Conservation (phyloP, 2,888 invertebrate genomes). For the Hydroisotoma schaefferi region DNA sequence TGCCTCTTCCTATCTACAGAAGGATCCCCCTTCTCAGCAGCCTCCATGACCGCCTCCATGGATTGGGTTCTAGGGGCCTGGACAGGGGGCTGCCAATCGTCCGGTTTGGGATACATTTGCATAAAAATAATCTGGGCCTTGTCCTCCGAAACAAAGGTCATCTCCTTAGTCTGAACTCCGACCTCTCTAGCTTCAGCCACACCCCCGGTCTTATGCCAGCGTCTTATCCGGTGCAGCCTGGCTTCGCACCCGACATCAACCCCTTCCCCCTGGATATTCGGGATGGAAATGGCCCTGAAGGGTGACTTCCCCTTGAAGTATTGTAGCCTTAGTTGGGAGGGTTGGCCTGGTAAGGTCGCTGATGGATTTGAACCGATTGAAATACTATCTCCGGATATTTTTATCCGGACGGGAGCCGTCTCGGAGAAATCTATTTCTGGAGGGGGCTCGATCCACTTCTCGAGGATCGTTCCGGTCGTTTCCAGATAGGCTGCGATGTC, state of each 20-base stretch:
- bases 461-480: constrained; percentile 14
- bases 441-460: constrained; percentile 14
- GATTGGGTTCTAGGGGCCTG: constrained; percentile 21
- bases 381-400: constrained; percentile 5
- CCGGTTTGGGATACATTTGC: constrained; percentile 28
- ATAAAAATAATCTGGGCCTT: constrained; percentile 27
- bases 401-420: not conserved
- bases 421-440: constrained; percentile 17
- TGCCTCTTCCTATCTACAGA: constrained; percentile 24
- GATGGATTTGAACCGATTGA: constrained; percentile 23
- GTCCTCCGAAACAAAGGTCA: constrained; percentile 29
- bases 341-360: constrained; percentile 22
- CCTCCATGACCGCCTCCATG: constrained; percentile 18
- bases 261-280: not conserved
- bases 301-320: constrained; percentile 25
- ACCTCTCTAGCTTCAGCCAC: constrained; percentile 3
- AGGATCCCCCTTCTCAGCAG: constrained; percentile 23
- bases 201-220: not conserved
- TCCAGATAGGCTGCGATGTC: constrained; percentile 27
- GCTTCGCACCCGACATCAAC: constrained; percentile 28
- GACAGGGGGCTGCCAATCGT: constrained; percentile 17
- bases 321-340: constrained; percentile 22
- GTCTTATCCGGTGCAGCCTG: constrained; percentile 23
- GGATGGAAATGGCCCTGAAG: constrained; percentile 7
- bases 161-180: constrained; percentile 32